Percentiles rank a stretch among this genome's conserved stretches.
Conservation (phyloP, 2,888 invertebrate species). For the Acleris emargana region DNA sequence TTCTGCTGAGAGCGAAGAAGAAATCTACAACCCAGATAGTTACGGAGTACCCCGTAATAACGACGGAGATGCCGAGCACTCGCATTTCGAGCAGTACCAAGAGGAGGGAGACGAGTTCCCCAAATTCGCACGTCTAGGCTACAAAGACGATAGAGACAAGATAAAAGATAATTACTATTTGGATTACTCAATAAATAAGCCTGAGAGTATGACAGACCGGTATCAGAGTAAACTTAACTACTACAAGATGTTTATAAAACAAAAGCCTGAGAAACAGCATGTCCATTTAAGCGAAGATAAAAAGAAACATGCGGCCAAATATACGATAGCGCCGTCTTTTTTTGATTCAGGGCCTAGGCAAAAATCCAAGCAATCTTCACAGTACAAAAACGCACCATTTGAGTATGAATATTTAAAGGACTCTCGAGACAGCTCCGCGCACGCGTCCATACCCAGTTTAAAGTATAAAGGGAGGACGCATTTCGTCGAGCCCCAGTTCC, state of each 20-base stretch:
- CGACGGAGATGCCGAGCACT: conserved; percentile 54
- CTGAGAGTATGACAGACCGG: conserved; percentile 62
- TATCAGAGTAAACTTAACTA: conserved; percentile 67
- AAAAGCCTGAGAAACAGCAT: conserved; percentile 61
- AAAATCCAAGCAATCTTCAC: conserved; percentile 58
- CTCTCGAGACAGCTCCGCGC: conserved; percentile 61
- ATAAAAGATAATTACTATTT: conserved; percentile 67
- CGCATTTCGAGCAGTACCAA: conserved; percentile 68
- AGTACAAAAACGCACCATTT: conserved; percentile 61
- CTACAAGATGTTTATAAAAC: conserved; percentile 65
- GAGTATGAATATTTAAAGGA: conserved; percentile 65
- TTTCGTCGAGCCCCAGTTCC: conserved; percentile 77
- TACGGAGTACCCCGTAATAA: conserved; percentile 59
- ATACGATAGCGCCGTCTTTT: conserved; percentile 51
- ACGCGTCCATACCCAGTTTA: conserved; percentile 60
- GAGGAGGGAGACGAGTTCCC: conserved; percentile 67
- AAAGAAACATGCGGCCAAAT: conserved; percentile 61
- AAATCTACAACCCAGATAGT: conserved; percentile 64
- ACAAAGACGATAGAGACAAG: conserved; percentile 69
- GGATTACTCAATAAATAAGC: conserved; percentile 67
- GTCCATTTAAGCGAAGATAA: conserved; percentile 47
- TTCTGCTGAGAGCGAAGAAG: conserved; percentile 59
- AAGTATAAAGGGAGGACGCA: conserved; percentile 62
- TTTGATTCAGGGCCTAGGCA: conserved; percentile 51
- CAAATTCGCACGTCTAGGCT: conserved; percentile 59